Evolutionary conservation across 1,140 invertebrate species (phyloP).

Genomic region (Cydia strobilella): DNA sequence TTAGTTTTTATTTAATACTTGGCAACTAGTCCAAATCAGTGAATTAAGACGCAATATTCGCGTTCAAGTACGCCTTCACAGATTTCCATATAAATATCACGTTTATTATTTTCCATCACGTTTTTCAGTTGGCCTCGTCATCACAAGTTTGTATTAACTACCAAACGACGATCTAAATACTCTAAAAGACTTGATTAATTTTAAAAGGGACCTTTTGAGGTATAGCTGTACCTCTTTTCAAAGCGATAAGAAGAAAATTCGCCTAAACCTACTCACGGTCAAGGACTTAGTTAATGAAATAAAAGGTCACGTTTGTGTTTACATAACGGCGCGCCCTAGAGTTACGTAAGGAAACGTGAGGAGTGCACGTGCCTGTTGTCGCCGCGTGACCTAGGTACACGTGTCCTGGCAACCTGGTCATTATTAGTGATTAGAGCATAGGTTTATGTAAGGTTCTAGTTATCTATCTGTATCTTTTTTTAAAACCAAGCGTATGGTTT

Average conservation of each 20-base stretch:
- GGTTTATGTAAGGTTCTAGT: too few relatives aligned
- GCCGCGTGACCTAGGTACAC: slow-evolving; percentile 67
- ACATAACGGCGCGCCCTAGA: slow-evolving; percentile 62
- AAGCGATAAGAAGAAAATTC: too few relatives aligned
- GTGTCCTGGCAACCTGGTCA: slow-evolving; percentile 34
- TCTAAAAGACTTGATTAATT: too few relatives aligned
- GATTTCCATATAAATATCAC: neutral
- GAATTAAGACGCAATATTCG: slow-evolving; percentile 4
- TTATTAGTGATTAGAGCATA: slow-evolving; percentile 1
- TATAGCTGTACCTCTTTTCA: too few relatives aligned
- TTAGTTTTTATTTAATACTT: neutral
- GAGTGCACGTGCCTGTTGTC: slow-evolving; percentile 65
- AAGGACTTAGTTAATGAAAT: slow-evolving; percentile 63
- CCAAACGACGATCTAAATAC: too few relatives aligned
- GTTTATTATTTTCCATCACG: too few relatives aligned
- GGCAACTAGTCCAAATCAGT: slow-evolving; percentile 5
- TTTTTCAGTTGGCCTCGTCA: too few relatives aligned
- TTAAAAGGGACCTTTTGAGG: too few relatives aligned
- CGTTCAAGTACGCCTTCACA: neutral
- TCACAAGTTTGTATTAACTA: too few relatives aligned
- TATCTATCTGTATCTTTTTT: too few relatives aligned
- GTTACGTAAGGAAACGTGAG: slow-evolving; percentile 65
- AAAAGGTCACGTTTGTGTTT: slow-evolving; percentile 72
- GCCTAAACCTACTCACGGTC: slow-evolving; percentile 40
- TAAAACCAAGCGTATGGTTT: too few relatives aligned